Evolutionary conservation across 2,797 vertebrate species (phyloP).

Genomic region (Oreochromis mossambicus): DNA sequence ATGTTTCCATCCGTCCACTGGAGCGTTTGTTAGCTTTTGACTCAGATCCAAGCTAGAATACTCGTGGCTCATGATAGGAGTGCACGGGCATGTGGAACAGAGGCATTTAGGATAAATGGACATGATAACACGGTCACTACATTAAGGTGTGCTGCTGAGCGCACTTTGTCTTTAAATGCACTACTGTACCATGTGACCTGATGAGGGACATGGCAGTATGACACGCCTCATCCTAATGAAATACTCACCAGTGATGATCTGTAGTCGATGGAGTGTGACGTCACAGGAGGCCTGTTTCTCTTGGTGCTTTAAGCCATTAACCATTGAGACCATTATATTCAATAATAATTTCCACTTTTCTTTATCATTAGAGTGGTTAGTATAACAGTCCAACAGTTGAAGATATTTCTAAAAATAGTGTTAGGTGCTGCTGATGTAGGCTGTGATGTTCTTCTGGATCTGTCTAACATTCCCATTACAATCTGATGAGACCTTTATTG

Average conservation of each 20-base stretch:
- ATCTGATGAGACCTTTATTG: conserved; percentile 50
- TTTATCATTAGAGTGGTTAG: neutral
- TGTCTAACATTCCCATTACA: conserved; percentile 6
- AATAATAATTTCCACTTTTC: neutral
- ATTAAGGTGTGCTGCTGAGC: neutral
- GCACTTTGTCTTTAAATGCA: conserved; percentile 7
- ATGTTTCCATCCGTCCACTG: conserved; percentile 30
- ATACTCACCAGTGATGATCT: neutral
- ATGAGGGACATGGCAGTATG: neutral
- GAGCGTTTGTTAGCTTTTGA: conserved; percentile 33
- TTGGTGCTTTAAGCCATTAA: too few relatives aligned
- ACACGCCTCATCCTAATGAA: neutral
- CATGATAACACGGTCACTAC: neutral
- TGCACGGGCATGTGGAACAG: conserved; percentile 7
- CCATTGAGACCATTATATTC: neutral
- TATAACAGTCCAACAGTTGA: neutral
- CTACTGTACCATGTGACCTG: neutral
- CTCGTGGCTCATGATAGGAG: conserved; percentile 20
- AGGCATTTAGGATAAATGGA: conserved; percentile 3
- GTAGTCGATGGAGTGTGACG: neutral
- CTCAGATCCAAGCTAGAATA: conserved; percentile 41
- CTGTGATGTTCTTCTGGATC: conserved; percentile 14
- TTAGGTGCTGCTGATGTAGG: neutral
- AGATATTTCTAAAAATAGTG: neutral
- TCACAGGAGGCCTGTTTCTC: neutral